These are phyloP conservation scores for Trissolcus basalis DNA, from an alignment of 1,140 invertebrate genomes.

Conservation along the genomic window DNA sequence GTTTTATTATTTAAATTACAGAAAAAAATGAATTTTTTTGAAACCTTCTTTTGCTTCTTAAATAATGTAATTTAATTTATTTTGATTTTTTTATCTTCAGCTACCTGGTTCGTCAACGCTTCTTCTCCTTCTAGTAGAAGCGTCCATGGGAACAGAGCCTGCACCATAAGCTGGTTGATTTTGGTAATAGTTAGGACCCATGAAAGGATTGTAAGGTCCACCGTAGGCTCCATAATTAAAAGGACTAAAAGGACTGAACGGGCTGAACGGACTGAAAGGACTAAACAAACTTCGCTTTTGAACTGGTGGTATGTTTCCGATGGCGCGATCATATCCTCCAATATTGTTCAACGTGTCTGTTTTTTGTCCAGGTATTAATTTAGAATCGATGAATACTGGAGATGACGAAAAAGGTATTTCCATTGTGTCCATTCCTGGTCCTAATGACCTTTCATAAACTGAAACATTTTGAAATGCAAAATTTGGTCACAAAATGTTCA, in stretches of 20 bases:
- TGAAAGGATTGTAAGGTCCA: constrained; percentile 29
- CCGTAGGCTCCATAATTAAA: constrained; percentile 16
- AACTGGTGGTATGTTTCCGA: not conserved
- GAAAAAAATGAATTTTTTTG: no score
- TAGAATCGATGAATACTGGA: constrained; percentile 69
- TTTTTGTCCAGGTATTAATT: constrained; percentile 66
- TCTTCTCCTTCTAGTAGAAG: constrained; percentile 27
- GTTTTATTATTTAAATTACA: no score
- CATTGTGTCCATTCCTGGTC: constrained; percentile 62
- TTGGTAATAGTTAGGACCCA: constrained; percentile 40
- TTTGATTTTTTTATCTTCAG: constrained; percentile 7
- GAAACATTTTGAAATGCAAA: constrained; percentile 6
- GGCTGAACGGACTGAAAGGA: constrained; percentile 36
- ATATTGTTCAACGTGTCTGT: constrained; percentile 65
- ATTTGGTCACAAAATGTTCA: no score
- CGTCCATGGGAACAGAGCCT: constrained; percentile 22
- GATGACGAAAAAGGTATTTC: constrained; percentile 64
- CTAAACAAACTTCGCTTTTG: constrained; percentile 38
- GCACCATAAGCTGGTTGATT: not conserved
- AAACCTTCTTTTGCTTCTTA: not conserved
- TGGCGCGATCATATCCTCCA: constrained; percentile 39
- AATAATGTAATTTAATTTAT: not conserved
- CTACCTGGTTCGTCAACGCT: constrained; percentile 36
- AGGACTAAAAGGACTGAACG: not conserved
- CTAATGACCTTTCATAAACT: constrained; percentile 64